Base-by-base conservation (phyloP, 1,140 invertebrate genomes). In the Batillaria attramentaria region DNA sequence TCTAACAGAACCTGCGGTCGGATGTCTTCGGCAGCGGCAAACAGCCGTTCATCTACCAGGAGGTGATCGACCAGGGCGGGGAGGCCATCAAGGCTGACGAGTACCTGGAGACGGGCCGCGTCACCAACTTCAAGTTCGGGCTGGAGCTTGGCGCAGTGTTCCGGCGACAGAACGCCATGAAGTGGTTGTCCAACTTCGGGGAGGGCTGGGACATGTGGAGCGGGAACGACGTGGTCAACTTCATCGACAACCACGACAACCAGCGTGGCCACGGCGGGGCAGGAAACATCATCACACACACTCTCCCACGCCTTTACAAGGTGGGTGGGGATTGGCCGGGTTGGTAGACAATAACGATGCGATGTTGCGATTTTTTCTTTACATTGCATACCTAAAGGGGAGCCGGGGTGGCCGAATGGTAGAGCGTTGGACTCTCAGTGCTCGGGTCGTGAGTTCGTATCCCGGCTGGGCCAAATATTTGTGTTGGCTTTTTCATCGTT, bases 81-180 rank as follows among this genome's bases (percentile, higher is more conserved):
- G n/a, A n/a, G n/a, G n/a, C n/a, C n/a, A n/a, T n/a, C n/a, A n/a
- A n/a, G n/a, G n/a, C n/a, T n/a, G n/a, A n/a, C n/a, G n/a, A n/a
- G n/a, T n/a, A n/a, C n/a, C n/a, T n/a, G n/a, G n/a, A n/a, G n/a
- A n/a, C n/a, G n/a, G n/a, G n/a, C n/a, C n/a, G n/a, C n/a, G n/a
- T n/a, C n/a, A n/a, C n/a, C n/a, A n/a, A n/a, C n/a, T n/a, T n/a
- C 89, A 94, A 92, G 79, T 94, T 93, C 83, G 94, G 95, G 20
- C 80, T 85, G 31, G 86, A 88, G 57, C 81, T 92, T 3, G 86
- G 89, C 2, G 60, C 86, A 41, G 87, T 62, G 10, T 62, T 62
- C 77, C 76, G 86, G 72, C 70, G 72, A 31, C 70, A 83, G 28
- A 85, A 87, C 70, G 79, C 84, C 39, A 83, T 88, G 50, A 87